These are phyloP conservation scores for Tangara arthus DNA, from an alignment of 2,797 vertebrate species.

Conservation along the genomic window DNA sequence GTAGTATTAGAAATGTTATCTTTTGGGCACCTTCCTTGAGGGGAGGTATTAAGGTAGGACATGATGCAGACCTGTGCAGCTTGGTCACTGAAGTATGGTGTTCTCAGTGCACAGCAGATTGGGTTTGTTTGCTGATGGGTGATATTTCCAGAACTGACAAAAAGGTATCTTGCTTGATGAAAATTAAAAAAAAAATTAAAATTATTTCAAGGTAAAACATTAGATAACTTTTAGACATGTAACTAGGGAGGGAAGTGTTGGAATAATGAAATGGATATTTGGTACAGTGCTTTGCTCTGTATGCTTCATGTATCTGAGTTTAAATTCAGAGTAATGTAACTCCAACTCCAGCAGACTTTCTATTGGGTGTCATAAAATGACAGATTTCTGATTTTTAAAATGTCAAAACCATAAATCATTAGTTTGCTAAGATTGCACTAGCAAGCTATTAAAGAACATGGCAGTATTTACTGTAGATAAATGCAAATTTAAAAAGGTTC, in stretches of 20 bases:
- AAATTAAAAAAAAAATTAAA: neutral
- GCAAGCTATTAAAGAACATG: constrained; percentile 78
- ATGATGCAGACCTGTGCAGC: neutral
- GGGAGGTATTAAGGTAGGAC: neutral
- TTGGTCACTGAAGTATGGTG: neutral
- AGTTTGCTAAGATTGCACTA: constrained; percentile 77
- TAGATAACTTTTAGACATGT: neutral
- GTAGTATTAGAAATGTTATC: neutral
- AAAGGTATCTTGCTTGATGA: neutral
- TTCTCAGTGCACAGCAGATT: neutral
- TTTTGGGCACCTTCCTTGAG: neutral
- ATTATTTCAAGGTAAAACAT: neutral
- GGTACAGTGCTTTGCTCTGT: constrained; percentile 21
- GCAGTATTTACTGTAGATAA: constrained; percentile 77
- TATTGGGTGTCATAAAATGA: constrained; percentile 75
- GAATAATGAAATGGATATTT: neutral
- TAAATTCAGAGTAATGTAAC: constrained; percentile 52
- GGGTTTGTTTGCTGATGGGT: neutral
- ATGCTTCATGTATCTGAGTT: constrained; percentile 34
- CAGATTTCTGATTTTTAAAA: constrained; percentile 80
- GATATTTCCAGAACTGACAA: neutral
- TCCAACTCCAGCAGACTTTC: constrained; percentile 68
- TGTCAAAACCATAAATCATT: constrained; percentile 85
- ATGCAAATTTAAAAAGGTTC: constrained; percentile 81
- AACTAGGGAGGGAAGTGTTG: neutral